Percentiles rank a stretch among this genome's conserved stretches.
phyloP scores from a whole-genome alignment of 2,113 vertebrate genomes.

The Amphilophus citrinellus region DNA sequence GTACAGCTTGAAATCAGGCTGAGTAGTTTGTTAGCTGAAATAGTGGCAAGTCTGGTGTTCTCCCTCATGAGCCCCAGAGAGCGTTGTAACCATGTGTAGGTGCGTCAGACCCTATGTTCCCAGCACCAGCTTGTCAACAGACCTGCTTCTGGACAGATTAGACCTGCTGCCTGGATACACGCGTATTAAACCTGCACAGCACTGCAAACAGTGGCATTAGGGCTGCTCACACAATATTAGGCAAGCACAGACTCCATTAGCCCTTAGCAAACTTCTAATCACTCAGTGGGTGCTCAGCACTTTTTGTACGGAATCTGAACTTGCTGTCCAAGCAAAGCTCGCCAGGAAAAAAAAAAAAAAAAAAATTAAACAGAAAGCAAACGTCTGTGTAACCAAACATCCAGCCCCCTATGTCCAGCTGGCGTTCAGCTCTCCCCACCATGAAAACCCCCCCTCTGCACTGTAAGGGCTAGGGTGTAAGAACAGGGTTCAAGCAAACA shows the following conservation, averaged over 20 bases:
- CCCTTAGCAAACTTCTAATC: conserved; percentile 58
- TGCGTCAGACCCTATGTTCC: conserved; percentile 65
- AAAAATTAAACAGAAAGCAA: neutral
- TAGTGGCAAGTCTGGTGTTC: neutral
- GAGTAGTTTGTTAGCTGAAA: neutral
- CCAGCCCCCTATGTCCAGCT: conserved; percentile 19
- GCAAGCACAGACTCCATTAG: conserved; percentile 52
- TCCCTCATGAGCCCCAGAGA: conserved; percentile 34
- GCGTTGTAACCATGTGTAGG: conserved; percentile 64
- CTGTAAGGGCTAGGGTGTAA: neutral
- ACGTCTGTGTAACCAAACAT: conserved; percentile 42
- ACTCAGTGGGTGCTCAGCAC: conserved; percentile 45
- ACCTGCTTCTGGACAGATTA: conserved; percentile 67
- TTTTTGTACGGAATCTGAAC: conserved; percentile 32
- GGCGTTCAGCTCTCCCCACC: neutral
- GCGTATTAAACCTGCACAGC: conserved; percentile 67
- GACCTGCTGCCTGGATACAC: conserved; percentile 71
- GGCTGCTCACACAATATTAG: conserved; percentile 47
- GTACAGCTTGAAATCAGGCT: neutral
- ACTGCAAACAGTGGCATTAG: conserved; percentile 70
- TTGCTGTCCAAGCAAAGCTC: conserved; percentile 45
- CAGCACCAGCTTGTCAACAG: conserved; percentile 52
- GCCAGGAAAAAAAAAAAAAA: neutral
- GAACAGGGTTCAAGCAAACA: conserved; percentile 37
- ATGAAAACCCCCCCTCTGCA: neutral